Evolutionary conservation across 2,797 vertebrate genomes (phyloP).

Genomic region (Crocidura indochinensis): DNA sequence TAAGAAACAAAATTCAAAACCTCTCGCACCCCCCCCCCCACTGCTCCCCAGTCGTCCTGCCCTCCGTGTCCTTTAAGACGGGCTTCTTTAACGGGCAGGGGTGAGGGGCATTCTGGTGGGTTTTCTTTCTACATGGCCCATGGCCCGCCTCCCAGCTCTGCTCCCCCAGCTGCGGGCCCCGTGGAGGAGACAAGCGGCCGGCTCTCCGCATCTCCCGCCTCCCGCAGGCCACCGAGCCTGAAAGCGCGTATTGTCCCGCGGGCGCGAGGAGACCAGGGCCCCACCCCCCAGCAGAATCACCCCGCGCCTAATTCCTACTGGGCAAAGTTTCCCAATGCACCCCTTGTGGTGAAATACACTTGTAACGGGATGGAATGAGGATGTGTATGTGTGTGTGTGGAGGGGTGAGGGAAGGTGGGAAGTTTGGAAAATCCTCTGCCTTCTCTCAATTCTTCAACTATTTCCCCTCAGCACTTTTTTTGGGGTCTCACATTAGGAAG

Average conservation of each 20-base stretch:
- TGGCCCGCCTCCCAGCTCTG: slow-evolving; percentile 62
- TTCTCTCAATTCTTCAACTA: neutral
- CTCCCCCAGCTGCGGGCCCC: slow-evolving; percentile 85
- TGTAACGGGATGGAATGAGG: neutral
- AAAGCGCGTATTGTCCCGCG: slow-evolving; percentile 89
- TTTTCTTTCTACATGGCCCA: slow-evolving; percentile 65
- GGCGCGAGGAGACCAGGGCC: slow-evolving; percentile 77
- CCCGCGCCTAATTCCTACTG: slow-evolving; percentile 78
- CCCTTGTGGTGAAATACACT: slow-evolving; percentile 60
- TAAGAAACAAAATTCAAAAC: slow-evolving; percentile 29
- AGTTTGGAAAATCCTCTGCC: slow-evolving; percentile 42
- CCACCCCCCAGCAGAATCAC: slow-evolving; percentile 79
- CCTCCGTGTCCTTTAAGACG: slow-evolving; percentile 44
- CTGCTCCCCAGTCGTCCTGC: neutral
- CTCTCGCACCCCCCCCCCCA: neutral
- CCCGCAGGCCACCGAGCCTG: slow-evolving; percentile 86
- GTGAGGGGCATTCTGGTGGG: neutral
- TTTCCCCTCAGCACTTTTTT: neutral
- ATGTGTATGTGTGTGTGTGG: too few species aligned
- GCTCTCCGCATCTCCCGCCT: slow-evolving; percentile 84
- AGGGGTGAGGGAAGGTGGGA: too few species aligned
- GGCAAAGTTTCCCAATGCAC: slow-evolving; percentile 81
- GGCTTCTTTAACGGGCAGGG: slow-evolving; percentile 20
- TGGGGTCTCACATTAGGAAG: neutral
- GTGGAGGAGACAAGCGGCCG: slow-evolving; percentile 83